Base-by-base conservation (phyloP, 2,888 invertebrate genomes). In the Acanthosepion pharaonis region DNA sequence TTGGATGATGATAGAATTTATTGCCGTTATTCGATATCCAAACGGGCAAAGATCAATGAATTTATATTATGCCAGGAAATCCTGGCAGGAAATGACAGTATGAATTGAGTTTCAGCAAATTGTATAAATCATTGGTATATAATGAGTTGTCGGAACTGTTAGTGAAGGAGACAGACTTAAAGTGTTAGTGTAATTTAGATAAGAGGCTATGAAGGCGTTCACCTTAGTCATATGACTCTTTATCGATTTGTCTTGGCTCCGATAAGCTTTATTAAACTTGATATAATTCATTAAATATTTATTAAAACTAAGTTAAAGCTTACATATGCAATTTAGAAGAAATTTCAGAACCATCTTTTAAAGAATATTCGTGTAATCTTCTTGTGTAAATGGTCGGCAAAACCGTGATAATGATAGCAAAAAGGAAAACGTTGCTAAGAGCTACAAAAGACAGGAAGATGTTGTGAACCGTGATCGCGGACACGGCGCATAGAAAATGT, bases 31-130 rank as follows among this genome's bases (percentile, higher is more conserved):
- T 33, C 78, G n/a, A 78, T 78, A 78, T 33, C 78, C 78, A 78
- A n/a, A 11, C 78, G 78, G 78, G n/a, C 78, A 78, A 78, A 78
- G 78, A 78, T 78, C 78, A 78, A 78, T 78, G 78, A 78, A 78
- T 78, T 78, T 78, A n/a, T 33, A 78, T 78, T n/a, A 78, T 78
- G 78, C 11, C n/a, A 78, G 78, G n/a, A 78, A 78, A 78, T 78
- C n/a, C 78, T 8, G 78, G n/a, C n/a, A 33, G n/a, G n/a, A 78
- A n/a, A 78, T 78, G 78, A n/a, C 78, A n/a, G n/a, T n/a, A 33
- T 33, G 78, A 78, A 78, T 78, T 78, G 78, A n/a, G n/a, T 78
- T 78, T 78, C 78, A 78, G 28, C 78, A 78, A 11, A 78, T 78
- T 11, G 9, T 78, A 78, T 78, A 78, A 78, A 78, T 78, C 78